Conservation (phyloP, 2,888 invertebrate species). For the Callimorpha dominula region DNA sequence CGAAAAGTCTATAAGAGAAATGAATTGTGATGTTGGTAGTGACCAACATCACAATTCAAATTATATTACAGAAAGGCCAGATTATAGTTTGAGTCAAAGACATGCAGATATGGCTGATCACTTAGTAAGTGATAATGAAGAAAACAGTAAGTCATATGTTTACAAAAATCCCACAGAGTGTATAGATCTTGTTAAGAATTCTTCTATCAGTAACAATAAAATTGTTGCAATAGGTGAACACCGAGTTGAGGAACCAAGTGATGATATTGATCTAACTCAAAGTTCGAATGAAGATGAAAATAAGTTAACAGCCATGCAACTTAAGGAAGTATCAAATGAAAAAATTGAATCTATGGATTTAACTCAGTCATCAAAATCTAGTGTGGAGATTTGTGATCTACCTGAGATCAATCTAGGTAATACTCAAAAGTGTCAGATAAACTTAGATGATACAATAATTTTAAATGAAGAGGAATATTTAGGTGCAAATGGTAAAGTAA, state of each 20-base stretch:
- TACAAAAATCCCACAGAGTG: not conserved
- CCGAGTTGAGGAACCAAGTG: not conserved
- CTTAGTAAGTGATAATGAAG: not conserved
- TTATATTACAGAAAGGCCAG: constrained; percentile 1
- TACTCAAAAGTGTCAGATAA: constrained; percentile 37
- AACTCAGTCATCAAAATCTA: constrained; percentile 69
- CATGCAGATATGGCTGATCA: not conserved
- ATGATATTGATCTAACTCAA: constrained; percentile 63
- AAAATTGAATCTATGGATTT: constrained; percentile 59
- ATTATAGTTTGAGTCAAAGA: constrained; percentile 19
- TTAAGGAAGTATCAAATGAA: constrained; percentile 21
- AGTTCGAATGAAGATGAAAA: constrained; percentile 43
- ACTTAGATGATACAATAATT: constrained; percentile 62
- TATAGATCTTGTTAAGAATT: not conserved
- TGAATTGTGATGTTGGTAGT: not conserved
- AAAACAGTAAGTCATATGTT: not conserved
- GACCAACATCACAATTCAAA: too few species aligned
- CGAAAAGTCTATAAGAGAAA: constrained; percentile 14
- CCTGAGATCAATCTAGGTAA: constrained; percentile 62
- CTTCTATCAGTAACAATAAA: not conserved
- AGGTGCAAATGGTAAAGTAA: constrained; percentile 25
- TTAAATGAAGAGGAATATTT: constrained; percentile 53
- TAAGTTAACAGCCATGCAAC: constrained; percentile 10
- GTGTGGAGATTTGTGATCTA: constrained; percentile 55
- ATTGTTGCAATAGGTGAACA: not conserved